Evolutionary conservation across 2,113 vertebrate species (phyloP).

Genomic region (Oreotrochilus melanogaster): DNA sequence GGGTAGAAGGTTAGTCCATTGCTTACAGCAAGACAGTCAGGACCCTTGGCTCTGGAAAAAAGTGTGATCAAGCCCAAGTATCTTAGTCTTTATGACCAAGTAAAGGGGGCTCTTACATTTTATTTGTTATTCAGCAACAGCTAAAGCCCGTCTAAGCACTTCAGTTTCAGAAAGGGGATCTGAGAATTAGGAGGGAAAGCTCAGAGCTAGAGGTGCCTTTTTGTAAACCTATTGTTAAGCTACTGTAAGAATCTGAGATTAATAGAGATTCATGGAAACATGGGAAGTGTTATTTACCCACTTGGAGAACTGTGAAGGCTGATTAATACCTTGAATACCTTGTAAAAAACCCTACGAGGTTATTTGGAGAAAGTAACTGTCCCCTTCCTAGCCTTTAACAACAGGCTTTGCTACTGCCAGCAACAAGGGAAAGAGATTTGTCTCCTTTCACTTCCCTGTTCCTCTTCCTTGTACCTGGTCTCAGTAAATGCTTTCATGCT

Average conservation of each 20-base stretch:
- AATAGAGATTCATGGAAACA: neutral
- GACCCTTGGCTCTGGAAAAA: neutral
- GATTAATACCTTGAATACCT: neutral
- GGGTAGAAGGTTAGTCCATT: neutral
- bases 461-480: neutral
- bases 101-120: neutral
- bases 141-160: neutral
- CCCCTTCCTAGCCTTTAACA: neutral
- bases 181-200: neutral
- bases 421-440: neutral
- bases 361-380: neutral
- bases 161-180: neutral
- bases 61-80: neutral
- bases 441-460: neutral
- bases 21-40: neutral
- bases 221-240: neutral
- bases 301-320: neutral
- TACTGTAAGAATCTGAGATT: neutral
- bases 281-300: neutral
- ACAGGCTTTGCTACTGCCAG: neutral
- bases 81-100: neutral
- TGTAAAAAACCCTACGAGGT: accelerated
- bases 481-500: neutral
- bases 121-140: neutral
- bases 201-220: neutral